Evolutionary conservation across 2,888 invertebrate genomes (phyloP).

Genomic region (Lasioglossum calceatum): DNA sequence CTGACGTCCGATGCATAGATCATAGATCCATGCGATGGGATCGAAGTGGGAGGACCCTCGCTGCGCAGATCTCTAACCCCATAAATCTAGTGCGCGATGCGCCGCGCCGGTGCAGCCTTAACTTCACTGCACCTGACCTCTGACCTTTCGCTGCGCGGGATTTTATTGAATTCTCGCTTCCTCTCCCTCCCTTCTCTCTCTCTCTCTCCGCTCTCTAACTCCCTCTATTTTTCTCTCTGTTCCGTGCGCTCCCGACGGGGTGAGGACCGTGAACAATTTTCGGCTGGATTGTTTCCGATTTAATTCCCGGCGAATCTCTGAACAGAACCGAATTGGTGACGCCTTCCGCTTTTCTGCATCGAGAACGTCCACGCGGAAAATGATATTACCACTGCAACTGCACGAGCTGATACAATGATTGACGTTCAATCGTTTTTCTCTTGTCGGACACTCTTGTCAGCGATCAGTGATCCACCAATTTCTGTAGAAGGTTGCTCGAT

Average conservation of each 20-base stretch:
- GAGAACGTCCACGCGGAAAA: neutral
- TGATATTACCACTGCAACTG: neutral
- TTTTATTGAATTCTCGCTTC: constrained; percentile 54
- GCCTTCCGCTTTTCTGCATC: constrained; percentile 23
- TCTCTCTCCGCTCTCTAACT: neutral
- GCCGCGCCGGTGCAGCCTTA: constrained; percentile 39
- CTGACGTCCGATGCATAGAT: constrained; percentile 12
- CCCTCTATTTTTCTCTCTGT: neutral
- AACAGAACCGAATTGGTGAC: neutral
- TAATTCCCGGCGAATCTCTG: constrained; percentile 15
- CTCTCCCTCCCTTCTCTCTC: neutral
- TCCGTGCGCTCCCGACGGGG: neutral
- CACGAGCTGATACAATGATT: neutral
- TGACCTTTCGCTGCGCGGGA: constrained; percentile 46
- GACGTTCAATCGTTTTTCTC: neutral
- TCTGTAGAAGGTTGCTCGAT: neutral
- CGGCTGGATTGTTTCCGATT: constrained; percentile 51
- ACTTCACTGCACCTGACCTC: constrained; percentile 53
- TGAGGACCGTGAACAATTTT: constrained; percentile 31
- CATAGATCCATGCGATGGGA: constrained; percentile 15
- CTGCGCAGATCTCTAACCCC: constrained; percentile 8
- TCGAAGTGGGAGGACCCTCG: constrained; percentile 6
- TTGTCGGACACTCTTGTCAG: neutral
- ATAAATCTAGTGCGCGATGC: constrained; percentile 31
- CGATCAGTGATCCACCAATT: neutral